Base-by-base conservation (phyloP, 2,888 invertebrate species). In the Cantharis nigra region DNA sequence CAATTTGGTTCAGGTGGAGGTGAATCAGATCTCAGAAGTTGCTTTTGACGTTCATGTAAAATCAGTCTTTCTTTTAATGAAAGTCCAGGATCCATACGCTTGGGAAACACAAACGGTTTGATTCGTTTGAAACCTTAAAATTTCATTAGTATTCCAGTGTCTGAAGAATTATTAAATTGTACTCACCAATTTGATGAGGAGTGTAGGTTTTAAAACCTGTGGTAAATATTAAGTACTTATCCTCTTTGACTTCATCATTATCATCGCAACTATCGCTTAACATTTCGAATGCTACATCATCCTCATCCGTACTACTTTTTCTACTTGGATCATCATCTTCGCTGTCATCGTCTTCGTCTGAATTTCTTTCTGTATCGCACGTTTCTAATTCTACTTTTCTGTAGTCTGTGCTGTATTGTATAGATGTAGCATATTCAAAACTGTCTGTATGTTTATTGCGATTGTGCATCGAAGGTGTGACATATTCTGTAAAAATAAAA, bases 201-300 rank as follows among this genome's bases (percentile, higher is more conserved):
- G 95, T 95, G 84, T 94, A 96, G 0, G 96, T 96, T 87, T 94
- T 92, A 5, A 93, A 93, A 0, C 96, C 96, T 23, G 94, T 95
- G 1, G 95, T 95, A 87, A 96, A 96, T 81, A 96, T 96, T 20
- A 96, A 90, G 87, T 93, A 93, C 85, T 94, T 95, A 82, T 93
- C 92, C 78, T 91, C 90, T 82, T 90, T 90, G 77, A 89, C 89
- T 71, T 90, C 91, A 62, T 89, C 89, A 14, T 85, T 84, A 89
- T 81, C 75, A 16, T 83, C 83, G 72, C 77, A 79, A 65, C 78
- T 80, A 63, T 82, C 83, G 64, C 79, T 74, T 1, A 86, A 85
- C 74, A 80, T 80, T 65, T 82, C 82, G 9, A 82, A 83, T n/a
- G 82, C 83, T 67, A 82, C 83, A 69, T 76, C 81, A 67, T 81